Evolutionary conservation across 2,797 vertebrate species (phyloP), one percentile per base, ranked within the genome.

Genomic region (Hippopotamyrus pictus): DNA sequence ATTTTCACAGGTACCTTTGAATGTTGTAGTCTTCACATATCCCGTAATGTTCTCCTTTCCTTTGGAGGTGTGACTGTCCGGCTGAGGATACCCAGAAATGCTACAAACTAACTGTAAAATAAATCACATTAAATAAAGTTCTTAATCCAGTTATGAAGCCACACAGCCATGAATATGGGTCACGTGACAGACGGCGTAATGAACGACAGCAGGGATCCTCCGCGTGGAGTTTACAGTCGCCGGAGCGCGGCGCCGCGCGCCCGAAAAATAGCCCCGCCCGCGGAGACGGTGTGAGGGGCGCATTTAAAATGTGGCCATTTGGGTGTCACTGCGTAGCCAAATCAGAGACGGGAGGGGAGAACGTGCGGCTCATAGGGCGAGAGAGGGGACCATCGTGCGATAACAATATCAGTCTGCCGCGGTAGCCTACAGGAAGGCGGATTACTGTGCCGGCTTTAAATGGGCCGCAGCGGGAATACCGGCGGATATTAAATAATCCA

Each of bases 251-350:
- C 91, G 88, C 90, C 69, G 92, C 91, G 88, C 90, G 90, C 93
- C 90, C 94, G 94, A 95, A 93, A 94, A 94, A 95, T 94, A 94
- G 91, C 90, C 89, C 73, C 91, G 92, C 93, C 92, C 91, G 93
- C 88, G 86, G 91, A 92, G 93, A 92, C 3, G 69, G 90, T 92
- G 90, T 93, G 90, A 90, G 91, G 89, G 89, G 91, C 92, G 93
- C 91, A 92, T 94, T 92, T 92, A 92, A 3, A 93, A 96, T 95
- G 92, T 91, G 91, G 91, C 93, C 89, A 88, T 57, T 62, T 89
- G 84, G 50, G 33, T 59, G 41, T 62, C 12, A 25, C 54, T 37
- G 8, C 5, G 19, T 84, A 14, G 87, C 48, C 89, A n/a, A 76
- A 29, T 69, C 25, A 46, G 29, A 69, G 76, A 59, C 29, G 2